These are phyloP conservation scores for Nephrotoma appendiculata DNA, from an alignment of 2,888 invertebrate species.

Conservation along the genomic window DNA sequence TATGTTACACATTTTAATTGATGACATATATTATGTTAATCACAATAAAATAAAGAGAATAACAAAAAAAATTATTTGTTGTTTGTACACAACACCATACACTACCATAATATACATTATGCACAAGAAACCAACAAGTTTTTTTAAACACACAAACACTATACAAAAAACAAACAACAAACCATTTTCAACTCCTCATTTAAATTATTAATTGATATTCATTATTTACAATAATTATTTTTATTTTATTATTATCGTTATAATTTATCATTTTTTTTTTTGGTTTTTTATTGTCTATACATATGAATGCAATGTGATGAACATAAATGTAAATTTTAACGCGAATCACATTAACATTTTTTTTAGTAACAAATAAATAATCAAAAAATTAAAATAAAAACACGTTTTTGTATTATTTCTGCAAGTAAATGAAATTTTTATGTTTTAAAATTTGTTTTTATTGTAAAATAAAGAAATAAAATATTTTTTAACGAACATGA, in stretches of 20 bases:
- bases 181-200: not conserved
- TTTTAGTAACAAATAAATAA: not conserved
- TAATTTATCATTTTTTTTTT: not conserved
- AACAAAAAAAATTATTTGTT: too few relatives aligned
- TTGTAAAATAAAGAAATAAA: not conserved
- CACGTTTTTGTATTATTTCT: not conserved
- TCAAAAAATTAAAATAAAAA: not conserved
- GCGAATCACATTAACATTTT: not conserved
- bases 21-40: too few relatives aligned
- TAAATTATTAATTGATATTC: not conserved
- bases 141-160: not conserved
- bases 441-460: not conserved
- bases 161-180: not conserved
- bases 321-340: not conserved
- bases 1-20: too few relatives aligned
- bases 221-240: not conserved
- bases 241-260: not conserved
- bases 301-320: not conserved
- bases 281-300: not conserved
- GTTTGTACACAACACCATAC: too few relatives aligned
- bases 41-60: too few relatives aligned
- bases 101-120: too few relatives aligned
- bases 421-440: not conserved
- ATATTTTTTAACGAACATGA: not conserved
- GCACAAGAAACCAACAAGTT: not conserved